Base-by-base conservation (phyloP, 2,888 invertebrate genomes). In the Torymus aiolomorphi region DNA sequence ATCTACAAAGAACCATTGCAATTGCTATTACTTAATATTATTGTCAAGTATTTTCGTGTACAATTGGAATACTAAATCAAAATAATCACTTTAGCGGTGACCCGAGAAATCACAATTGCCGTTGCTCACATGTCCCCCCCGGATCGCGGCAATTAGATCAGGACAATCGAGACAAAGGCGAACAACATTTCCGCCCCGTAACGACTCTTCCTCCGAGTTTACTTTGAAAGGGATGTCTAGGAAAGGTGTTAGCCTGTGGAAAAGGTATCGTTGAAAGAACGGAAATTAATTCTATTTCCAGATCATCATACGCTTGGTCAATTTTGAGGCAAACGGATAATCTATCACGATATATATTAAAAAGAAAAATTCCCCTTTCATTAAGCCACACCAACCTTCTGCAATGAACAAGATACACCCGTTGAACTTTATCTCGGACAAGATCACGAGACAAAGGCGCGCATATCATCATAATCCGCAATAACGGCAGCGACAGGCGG, bases 191-290 rank as follows among this genome's bases (percentile, higher is more conserved):
- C 81, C 81, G 56, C 12, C 16, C 24, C 14, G 51, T 78, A 76
- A 81, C 78, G 78, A 81, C 66, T 59, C 11, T n/a, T 20, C 63
- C 18, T 83, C 81, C 52, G 73, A 76, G 72, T 70, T 76, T 81
- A 82, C 59, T 42, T 78, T 76, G 83, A 84, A 84, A 84, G 80
- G 84, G 82, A 18, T 20, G 82, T 31, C 8, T 2, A 83, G 86
- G 85, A 87, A 87, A 88, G 56, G 42, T 42, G 42, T 42, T 42
- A 59, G 13, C 49, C 54, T 8, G 54, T 61, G 4, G 42, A 51
- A 59, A 66, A 49, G 18, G 49, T 3, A 56, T 56, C 57, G 52
- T 1, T 18, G 59, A 31, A 65, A 65, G 4, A 10, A 13, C 49
- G 73, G 73, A 78, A 78, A 73, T 78, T 11, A 73, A 78, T 54